Evolutionary conservation across 2,113 vertebrate species (phyloP).

Genomic region (Passer montanus): DNA sequence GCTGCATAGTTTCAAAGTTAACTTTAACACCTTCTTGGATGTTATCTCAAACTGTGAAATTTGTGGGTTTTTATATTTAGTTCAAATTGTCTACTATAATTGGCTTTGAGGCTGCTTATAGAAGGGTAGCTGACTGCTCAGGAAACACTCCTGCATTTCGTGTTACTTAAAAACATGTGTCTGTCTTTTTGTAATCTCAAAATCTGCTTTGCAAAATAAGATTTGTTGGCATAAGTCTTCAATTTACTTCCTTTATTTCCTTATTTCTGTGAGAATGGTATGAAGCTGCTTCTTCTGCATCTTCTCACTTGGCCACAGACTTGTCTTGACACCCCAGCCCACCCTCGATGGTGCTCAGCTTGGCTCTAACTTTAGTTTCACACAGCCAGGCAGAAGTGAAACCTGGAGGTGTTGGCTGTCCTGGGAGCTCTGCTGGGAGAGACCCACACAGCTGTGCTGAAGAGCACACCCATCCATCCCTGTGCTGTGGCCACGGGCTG

Average conservation of each 20-base stretch:
- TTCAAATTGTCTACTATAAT: neutral
- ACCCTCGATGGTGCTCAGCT: neutral
- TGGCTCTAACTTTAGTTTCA: constrained; percentile 56
- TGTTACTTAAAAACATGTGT: neutral
- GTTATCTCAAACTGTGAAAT: constrained; percentile 12
- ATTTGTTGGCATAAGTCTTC: neutral
- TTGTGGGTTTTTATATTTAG: neutral
- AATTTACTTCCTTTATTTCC: neutral
- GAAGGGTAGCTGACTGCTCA: neutral
- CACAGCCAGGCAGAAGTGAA: constrained; percentile 30
- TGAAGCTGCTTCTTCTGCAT: neutral
- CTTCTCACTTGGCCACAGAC: neutral
- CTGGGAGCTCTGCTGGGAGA: neutral
- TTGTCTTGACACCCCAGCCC: neutral
- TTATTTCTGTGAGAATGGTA: neutral
- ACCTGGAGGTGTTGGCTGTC: constrained; percentile 55
- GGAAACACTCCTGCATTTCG: neutral
- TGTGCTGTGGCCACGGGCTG: neutral
- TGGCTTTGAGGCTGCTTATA: neutral
- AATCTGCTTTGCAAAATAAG: neutral
- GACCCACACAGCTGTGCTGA: neutral
- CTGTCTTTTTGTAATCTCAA: neutral
- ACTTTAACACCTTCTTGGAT: neutral
- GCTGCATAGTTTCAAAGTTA: neutral
- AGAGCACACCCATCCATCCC: neutral